phyloP scores from a whole-genome alignment of 1,140 invertebrate genomes.

The Laodelphax striatellus region DNA sequence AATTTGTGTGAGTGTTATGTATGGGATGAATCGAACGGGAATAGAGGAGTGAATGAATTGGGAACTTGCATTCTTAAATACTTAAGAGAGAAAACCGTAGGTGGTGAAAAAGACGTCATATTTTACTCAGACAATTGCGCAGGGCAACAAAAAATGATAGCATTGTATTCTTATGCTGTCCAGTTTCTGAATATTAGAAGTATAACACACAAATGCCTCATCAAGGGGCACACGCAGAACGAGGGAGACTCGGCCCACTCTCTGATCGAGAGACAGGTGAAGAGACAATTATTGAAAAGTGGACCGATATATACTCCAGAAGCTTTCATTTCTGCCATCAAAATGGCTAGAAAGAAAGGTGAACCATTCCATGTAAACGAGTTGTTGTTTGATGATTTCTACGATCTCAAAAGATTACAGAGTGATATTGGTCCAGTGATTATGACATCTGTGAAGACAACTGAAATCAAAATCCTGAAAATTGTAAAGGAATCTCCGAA shows the following conservation, averaged over 20 bases:
- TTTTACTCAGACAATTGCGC: constrained; percentile 31
- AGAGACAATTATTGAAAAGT: constrained; percentile 9
- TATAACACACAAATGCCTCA: constrained; percentile 15
- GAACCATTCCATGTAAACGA: neutral
- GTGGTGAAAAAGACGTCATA: constrained; percentile 18
- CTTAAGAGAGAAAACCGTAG: constrained; percentile 13
- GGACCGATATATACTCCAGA: neutral
- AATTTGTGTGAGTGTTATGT: constrained; percentile 27
- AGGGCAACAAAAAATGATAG: constrained; percentile 29
- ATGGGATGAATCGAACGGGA: constrained; percentile 33
- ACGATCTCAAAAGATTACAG: neutral
- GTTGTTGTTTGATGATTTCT: neutral
- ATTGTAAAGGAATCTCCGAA: neutral
- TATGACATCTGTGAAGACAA: neutral
- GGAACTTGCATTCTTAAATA: constrained; percentile 28
- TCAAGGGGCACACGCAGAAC: constrained; percentile 12
- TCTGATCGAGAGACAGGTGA: constrained; percentile 27
- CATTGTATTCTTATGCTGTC: constrained; percentile 25
- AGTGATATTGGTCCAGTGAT: neutral
- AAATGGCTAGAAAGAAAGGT: neutral
- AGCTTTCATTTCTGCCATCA: neutral
- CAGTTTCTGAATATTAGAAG: neutral
- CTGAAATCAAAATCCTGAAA: neutral
- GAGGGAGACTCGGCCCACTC: constrained; percentile 3
- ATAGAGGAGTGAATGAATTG: constrained; percentile 32